Evolutionary conservation across 2,888 invertebrate species (phyloP).

Genomic region (Leptinotarsa tumamoca): DNA sequence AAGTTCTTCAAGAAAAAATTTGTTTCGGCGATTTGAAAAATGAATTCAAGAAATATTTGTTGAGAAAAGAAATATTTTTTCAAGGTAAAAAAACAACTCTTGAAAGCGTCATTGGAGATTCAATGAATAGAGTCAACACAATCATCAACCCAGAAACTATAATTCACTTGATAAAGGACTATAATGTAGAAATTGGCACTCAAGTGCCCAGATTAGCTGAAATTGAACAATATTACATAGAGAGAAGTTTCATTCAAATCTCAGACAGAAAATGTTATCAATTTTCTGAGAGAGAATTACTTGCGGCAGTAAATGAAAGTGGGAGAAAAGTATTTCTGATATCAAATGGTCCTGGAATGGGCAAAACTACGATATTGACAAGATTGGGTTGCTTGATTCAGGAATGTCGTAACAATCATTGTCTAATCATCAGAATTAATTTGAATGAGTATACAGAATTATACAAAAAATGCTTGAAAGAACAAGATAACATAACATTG

Average conservation of each 20-base stretch:
- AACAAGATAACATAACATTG: no score
- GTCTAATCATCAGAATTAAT: not conserved
- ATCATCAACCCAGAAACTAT: slow-evolving; percentile 8
- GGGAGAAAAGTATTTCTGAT: not conserved
- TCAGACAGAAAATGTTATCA: no score
- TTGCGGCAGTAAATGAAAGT: no score
- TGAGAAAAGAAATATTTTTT: no score
- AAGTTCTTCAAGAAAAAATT: no score
- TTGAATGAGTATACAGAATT: slow-evolving; percentile 13
- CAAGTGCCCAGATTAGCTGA: not conserved
- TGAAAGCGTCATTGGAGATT: no score
- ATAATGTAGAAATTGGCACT: not conserved
- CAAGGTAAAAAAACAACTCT: no score
- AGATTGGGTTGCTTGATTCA: not conserved
- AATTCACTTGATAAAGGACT: not conserved
- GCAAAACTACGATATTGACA: not conserved
- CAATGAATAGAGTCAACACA: no score
- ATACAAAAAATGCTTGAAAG: no score
- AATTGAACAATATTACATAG: not conserved
- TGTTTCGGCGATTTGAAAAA: no score
- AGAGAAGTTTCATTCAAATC: not conserved
- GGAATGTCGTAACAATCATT: not conserved
- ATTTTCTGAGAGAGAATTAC: no score
- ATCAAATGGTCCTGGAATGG: slow-evolving; percentile 4
- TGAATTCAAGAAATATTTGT: no score